Evolutionary conservation across 2,888 invertebrate species (phyloP).

Genomic region (Chymomyza procnemis): DNA sequence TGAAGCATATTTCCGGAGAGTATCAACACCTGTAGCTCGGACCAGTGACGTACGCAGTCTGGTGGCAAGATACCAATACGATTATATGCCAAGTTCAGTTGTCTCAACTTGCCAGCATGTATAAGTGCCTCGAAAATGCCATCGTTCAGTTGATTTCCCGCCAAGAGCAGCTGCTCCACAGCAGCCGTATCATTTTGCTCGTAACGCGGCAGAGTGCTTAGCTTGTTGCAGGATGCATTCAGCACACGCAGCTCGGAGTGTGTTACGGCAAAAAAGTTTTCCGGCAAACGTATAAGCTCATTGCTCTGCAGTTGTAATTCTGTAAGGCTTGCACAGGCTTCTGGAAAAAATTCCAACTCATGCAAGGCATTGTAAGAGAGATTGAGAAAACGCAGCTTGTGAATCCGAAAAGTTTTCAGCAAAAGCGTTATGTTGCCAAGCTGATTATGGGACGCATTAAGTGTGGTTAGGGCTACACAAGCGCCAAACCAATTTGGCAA

Average conservation of each 20-base stretch:
- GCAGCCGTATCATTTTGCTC: conserved; percentile 80
- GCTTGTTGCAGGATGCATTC: conserved; percentile 88
- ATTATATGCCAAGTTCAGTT: conserved; percentile 89
- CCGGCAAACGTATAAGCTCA: conserved; percentile 85
- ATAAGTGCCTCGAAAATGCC: conserved; percentile 84
- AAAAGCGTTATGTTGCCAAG: conserved; percentile 85
- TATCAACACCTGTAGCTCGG: conserved; percentile 88
- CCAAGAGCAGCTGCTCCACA: conserved; percentile 84
- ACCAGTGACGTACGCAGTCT: conserved; percentile 86
- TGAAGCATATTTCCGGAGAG: conserved; percentile 89
- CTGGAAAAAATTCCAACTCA: conserved; percentile 85
- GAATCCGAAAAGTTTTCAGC: conserved; percentile 86
- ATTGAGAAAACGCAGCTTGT: conserved; percentile 85
- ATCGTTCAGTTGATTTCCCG: conserved; percentile 88
- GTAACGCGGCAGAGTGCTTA: conserved; percentile 82
- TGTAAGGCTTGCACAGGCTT: conserved; percentile 78
- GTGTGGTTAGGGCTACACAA: conserved; percentile 84
- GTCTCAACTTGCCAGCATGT: conserved; percentile 83
- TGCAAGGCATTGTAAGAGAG: conserved; percentile 88
- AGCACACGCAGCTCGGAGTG: conserved; percentile 83
- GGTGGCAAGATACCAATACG: conserved; percentile 86
- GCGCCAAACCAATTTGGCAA: conserved; percentile 89
- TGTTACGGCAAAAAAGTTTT: conserved; percentile 85
- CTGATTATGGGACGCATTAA: conserved; percentile 87
- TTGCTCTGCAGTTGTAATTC: conserved; percentile 88